A percentile compares a stretch with the other conserved stretches of the same genome.
These are phyloP conservation scores for Formica selysi DNA, from an alignment of 1,140 invertebrate species.

Conservation along the genomic window DNA sequence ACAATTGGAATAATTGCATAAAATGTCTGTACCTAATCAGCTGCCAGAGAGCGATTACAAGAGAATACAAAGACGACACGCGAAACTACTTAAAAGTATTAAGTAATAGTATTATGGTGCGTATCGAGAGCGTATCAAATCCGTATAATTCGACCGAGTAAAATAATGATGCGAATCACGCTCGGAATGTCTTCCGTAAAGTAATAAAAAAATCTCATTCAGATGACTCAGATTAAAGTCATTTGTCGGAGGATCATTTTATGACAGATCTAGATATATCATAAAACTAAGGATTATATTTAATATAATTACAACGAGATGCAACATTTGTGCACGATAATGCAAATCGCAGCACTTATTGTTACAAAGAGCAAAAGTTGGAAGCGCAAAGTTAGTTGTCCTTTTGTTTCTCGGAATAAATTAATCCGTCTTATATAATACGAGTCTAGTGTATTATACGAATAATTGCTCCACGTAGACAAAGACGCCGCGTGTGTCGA, in stretches of 20 bases:
- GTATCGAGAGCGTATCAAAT: background rate
- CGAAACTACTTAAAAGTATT: slow-evolving; percentile 20
- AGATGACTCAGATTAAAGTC: background rate
- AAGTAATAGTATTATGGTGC: background rate
- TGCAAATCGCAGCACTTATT: background rate
- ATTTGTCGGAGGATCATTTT: too few relatives aligned
- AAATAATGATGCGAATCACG: background rate
- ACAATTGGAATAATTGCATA: slow-evolving; percentile 58
- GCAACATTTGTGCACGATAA: background rate
- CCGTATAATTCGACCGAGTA: background rate
- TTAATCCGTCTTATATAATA: background rate
- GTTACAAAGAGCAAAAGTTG: slow-evolving; percentile 19
- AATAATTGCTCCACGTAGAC: slow-evolving; percentile 1
- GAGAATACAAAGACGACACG: slow-evolving; percentile 24
- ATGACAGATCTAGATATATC: background rate
- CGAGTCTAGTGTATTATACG: background rate
- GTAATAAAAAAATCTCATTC: background rate
- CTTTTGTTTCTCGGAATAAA: slow-evolving; percentile 1
- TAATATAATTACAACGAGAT: background rate
- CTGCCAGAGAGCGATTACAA: background rate
- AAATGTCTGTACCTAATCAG: slow-evolving; percentile 23
- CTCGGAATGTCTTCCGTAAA: background rate
- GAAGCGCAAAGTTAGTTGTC: background rate
- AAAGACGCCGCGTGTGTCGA: background rate
- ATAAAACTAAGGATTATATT: background rate